A percentile compares a stretch with the other conserved stretches of the same genome.
Evolutionary conservation across 1,140 invertebrate species (phyloP).

Genomic region (Tenebrio molitor): DNA sequence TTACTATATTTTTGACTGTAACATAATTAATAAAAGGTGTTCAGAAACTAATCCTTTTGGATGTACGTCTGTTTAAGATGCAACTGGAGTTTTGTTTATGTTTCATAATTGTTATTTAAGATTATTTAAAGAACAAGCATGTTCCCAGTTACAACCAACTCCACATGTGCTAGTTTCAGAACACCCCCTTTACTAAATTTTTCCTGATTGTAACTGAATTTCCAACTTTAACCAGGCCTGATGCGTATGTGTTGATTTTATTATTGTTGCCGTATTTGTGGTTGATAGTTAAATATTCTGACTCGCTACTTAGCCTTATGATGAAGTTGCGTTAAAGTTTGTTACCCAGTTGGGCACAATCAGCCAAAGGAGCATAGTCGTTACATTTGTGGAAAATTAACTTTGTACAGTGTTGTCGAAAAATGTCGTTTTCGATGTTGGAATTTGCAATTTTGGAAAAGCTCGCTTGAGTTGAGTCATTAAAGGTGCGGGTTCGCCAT

Average conservation of each 20-base stretch:
- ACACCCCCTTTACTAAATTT: too few species aligned
- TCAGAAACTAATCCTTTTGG: too few species aligned
- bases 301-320: constrained; percentile 10
- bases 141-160: too few species aligned
- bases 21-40: too few species aligned
- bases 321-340: constrained; percentile 1
- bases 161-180: too few species aligned
- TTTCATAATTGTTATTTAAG: too few species aligned
- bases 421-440: not conserved
- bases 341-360: not conserved
- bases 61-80: too few species aligned
- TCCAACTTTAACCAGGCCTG: not conserved
- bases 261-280: constrained; percentile 2
- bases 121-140: too few species aligned
- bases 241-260: not conserved
- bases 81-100: too few species aligned
- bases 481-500: constrained; percentile 17
- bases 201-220: too few species aligned
- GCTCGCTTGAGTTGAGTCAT: constrained; percentile 17
- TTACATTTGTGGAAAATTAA: not conserved
- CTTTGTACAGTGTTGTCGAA: not conserved
- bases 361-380: not conserved
- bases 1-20: too few species aligned
- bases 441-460: constrained; percentile 17
- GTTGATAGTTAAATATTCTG: not conserved